These are phyloP conservation scores for Todiramphus chloris DNA, from an alignment of 2,113 vertebrate genomes.

Conservation along the genomic window DNA sequence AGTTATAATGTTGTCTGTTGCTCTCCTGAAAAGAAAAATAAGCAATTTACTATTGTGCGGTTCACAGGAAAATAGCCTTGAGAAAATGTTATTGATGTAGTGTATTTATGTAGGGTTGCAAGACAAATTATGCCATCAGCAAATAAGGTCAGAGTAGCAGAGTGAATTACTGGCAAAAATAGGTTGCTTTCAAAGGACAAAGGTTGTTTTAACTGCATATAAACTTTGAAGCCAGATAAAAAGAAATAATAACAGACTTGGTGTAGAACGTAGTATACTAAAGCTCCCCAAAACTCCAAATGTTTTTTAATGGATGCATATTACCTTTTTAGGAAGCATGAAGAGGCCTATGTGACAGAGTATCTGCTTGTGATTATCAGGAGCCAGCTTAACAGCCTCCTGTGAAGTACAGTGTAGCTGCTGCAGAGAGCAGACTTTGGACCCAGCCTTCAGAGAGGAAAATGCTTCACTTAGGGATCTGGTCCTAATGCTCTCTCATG, in stretches of 20 bases:
- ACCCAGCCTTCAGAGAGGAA: not conserved
- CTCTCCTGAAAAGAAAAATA: slow-evolving; percentile 60
- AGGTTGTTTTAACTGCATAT: slow-evolving; percentile 41
- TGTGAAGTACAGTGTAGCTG: not conserved
- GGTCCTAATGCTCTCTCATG: not conserved
- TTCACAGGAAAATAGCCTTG: slow-evolving; percentile 74
- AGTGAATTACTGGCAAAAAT: slow-evolving; percentile 54
- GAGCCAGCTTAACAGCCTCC: not conserved
- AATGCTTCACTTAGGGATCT: not conserved
- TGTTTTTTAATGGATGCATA: not conserved
- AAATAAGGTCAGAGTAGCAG: slow-evolving; percentile 74
- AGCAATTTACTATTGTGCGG: slow-evolving; percentile 70
- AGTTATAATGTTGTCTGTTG: slow-evolving; percentile 57
- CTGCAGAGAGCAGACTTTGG: not conserved
- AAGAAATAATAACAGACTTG: not conserved
- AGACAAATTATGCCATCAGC: slow-evolving; percentile 78
- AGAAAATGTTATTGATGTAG: slow-evolving; percentile 75
- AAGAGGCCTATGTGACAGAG: not conserved
- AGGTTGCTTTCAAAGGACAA: slow-evolving; percentile 43
- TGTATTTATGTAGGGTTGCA: slow-evolving; percentile 74
- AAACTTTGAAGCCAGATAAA: slow-evolving; percentile 48
- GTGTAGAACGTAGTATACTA: not conserved
- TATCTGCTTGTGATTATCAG: not conserved
- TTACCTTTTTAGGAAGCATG: not conserved
- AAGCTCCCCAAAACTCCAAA: not conserved